Conservation (phyloP, 2,797 vertebrate genomes). For the Phoebastria nigripes region DNA sequence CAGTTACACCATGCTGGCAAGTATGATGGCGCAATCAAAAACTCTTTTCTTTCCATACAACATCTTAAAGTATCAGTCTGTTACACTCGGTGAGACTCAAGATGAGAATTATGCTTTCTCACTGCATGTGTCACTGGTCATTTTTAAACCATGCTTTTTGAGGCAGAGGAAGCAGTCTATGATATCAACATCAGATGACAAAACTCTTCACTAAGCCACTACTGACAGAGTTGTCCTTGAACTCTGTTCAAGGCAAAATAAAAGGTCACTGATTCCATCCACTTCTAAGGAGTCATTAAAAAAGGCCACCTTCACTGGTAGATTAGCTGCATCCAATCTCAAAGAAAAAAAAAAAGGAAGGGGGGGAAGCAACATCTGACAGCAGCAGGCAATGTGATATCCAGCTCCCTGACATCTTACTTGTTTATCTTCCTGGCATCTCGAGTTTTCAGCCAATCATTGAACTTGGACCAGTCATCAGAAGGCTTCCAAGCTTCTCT, state of each 20-base stretch:
- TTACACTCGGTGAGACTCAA: background rate
- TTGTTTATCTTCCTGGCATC: conserved; percentile 78
- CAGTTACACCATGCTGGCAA: background rate
- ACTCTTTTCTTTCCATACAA: background rate
- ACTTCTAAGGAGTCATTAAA: background rate
- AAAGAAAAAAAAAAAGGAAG: rapidly evolving
- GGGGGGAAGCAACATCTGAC: background rate
- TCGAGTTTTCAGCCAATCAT: conserved; percentile 78
- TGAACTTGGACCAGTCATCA: conserved; percentile 75
- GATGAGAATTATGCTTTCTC: background rate
- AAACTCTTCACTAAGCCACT: background rate
- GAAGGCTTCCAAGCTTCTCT: conserved; percentile 78
- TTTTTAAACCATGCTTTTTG: background rate
- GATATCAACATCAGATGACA: background rate
- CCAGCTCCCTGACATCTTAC: conserved; percentile 43
- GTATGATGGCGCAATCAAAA: background rate
- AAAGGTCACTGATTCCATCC: background rate
- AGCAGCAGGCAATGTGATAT: background rate
- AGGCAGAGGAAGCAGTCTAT: background rate
- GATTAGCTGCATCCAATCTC: background rate
- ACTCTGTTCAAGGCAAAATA: background rate
- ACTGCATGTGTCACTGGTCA: background rate
- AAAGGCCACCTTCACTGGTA: background rate
- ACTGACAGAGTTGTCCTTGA: background rate
- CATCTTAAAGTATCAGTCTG: background rate